Conservation (phyloP, 1,140 invertebrate species). For the Drosophila ohnishii region DNA sequence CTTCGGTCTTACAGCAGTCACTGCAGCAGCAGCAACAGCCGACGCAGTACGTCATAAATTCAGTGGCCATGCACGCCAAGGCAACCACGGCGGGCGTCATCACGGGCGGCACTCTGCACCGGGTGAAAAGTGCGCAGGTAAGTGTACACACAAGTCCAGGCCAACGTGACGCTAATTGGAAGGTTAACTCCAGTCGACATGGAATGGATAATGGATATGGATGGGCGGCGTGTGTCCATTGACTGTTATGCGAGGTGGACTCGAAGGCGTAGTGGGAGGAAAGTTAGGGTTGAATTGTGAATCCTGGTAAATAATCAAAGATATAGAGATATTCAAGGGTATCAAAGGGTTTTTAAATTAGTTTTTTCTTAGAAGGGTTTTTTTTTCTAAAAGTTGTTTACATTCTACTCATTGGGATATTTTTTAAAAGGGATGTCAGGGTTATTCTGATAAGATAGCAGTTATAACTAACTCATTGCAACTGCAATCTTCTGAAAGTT, state of each 20-base stretch:
- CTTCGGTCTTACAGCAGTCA: constrained; percentile 22
- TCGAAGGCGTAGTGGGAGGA: not conserved
- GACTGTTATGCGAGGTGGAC: not conserved
- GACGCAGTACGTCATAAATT: constrained; percentile 78
- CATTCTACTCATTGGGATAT: too few relatives aligned
- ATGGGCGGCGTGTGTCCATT: constrained; percentile 6
- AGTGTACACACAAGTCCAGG: constrained; percentile 26
- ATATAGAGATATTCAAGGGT: too few relatives aligned
- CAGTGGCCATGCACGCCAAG: constrained; percentile 71
- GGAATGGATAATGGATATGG: constrained; percentile 17
- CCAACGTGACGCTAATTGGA: constrained; percentile 60
- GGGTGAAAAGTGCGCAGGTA: constrained; percentile 69
- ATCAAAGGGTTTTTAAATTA: too few relatives aligned
- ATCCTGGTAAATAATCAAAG: not conserved
- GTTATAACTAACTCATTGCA: too few relatives aligned
- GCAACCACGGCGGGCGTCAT: constrained; percentile 66
- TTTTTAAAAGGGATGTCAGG: not conserved
- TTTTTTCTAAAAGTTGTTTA: too few relatives aligned
- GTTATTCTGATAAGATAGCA: not conserved
- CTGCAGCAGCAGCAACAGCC: constrained; percentile 28
- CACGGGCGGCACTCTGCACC: constrained; percentile 69
- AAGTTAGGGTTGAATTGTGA: not conserved
- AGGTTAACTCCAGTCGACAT: constrained; percentile 34
- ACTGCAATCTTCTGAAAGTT: not conserved
- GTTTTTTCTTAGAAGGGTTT: too few relatives aligned